phyloP scores from a whole-genome alignment of 2,113 vertebrate genomes.

The Callaeas wilsoni region DNA sequence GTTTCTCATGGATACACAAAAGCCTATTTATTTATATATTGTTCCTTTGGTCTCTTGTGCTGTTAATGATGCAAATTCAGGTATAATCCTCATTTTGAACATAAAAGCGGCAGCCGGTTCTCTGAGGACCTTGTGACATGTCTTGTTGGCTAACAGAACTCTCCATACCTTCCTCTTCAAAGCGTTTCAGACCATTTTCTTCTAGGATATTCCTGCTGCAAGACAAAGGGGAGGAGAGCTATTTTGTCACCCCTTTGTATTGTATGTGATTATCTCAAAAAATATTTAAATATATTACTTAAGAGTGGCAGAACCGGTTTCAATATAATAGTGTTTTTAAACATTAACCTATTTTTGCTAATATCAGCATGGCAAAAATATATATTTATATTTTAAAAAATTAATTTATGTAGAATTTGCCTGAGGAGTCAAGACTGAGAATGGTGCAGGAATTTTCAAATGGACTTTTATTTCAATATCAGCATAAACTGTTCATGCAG shows the following conservation, averaged over 20 bases:
- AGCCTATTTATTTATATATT: background rate
- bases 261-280: background rate
- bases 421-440: background rate
- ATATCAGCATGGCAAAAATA: background rate
- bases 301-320: background rate
- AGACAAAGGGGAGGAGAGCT: background rate
- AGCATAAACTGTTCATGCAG: background rate
- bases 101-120: background rate
- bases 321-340: background rate
- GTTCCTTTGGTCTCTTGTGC: background rate
- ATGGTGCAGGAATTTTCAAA: background rate
- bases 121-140: background rate
- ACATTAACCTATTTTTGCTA: background rate
- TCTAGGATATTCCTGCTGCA: background rate
- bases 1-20: background rate
- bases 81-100: background rate
- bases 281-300: background rate
- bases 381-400: background rate
- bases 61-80: background rate
- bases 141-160: background rate
- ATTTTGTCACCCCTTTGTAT: background rate
- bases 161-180: background rate
- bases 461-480: background rate
- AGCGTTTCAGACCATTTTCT: background rate
- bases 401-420: background rate